These are phyloP conservation scores for Saxidomus purpurata DNA, from an alignment of 1,140 invertebrate species.

Conservation along the genomic window DNA sequence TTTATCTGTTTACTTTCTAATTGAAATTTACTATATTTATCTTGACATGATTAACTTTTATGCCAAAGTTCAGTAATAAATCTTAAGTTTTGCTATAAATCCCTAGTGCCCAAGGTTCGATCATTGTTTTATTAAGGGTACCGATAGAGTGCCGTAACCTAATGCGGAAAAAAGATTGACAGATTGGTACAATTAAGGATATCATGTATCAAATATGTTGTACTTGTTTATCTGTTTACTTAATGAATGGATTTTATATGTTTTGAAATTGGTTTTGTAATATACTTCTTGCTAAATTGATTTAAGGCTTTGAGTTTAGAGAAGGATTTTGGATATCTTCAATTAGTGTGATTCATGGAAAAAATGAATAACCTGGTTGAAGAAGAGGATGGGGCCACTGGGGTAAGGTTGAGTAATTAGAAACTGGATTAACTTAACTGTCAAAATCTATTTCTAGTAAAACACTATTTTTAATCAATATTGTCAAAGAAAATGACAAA, in stretches of 20 bases:
- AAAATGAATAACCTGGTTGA: background rate
- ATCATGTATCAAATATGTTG: background rate
- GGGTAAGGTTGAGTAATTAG: background rate
- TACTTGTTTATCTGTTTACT: constrained; percentile 7
- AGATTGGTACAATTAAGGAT: background rate
- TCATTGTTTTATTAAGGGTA: constrained; percentile 14
- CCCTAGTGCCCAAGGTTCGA: background rate
- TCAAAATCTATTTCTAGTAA: too few relatives aligned
- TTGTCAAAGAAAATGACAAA: too few relatives aligned
- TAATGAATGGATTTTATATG: constrained; percentile 18
- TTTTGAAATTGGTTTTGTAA: background rate
- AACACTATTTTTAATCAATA: too few relatives aligned
- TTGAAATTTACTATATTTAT: background rate
- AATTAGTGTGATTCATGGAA: background rate
- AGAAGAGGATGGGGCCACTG: background rate
- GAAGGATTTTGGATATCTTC: background rate
- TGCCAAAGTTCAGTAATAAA: background rate
- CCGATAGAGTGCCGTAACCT: background rate
- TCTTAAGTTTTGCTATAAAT: background rate
- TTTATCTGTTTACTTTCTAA: background rate
- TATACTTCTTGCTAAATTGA: background rate
- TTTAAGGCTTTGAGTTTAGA: background rate
- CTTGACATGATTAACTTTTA: background rate
- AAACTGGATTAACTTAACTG: too few relatives aligned
- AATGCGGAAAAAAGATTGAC: background rate